Conservation (phyloP, 1,140 invertebrate genomes). For the Brachionus manjavacas region DNA sequence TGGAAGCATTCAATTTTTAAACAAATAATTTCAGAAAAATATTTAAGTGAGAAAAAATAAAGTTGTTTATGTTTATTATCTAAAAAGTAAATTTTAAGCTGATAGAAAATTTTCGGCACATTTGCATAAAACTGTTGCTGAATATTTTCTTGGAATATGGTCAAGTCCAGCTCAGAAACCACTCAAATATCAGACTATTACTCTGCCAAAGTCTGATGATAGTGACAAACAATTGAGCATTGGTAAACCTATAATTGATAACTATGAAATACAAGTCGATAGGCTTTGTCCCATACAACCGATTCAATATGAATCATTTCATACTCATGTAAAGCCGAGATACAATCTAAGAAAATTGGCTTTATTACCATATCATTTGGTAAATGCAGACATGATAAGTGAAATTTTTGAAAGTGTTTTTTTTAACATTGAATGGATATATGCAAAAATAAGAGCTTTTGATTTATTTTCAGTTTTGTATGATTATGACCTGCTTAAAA, state of each 20-base stretch:
- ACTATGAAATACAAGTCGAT: neutral
- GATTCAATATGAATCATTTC: conserved; percentile 33
- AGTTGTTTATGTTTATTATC: neutral
- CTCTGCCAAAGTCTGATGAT: neutral
- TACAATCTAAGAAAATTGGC: conserved; percentile 37
- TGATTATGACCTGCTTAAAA: conserved; percentile 1
- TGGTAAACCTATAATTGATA: neutral
- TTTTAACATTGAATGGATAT: conserved; percentile 41
- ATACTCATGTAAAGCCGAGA: conserved; percentile 21
- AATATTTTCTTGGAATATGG: conserved; percentile 30
- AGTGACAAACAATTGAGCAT: neutral
- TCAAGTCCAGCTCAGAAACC: neutral
- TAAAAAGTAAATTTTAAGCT: neutral
- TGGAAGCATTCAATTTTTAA: conserved; percentile 41
- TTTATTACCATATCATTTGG: conserved; percentile 37
- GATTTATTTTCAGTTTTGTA: conserved; percentile 21
- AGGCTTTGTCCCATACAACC: neutral
- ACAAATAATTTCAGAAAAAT: conserved; percentile 13
- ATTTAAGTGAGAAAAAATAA: neutral
- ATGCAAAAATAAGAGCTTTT: conserved; percentile 11
- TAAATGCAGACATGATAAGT: neutral
- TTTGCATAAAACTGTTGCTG: neutral
- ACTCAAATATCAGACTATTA: conserved; percentile 16
- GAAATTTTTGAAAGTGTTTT: conserved; percentile 8
- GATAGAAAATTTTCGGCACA: neutral